Evolutionary conservation across 1,140 invertebrate genomes (phyloP), one percentile per base, ranked within the genome.

Genomic region (Magallana ariakensis): DNA sequence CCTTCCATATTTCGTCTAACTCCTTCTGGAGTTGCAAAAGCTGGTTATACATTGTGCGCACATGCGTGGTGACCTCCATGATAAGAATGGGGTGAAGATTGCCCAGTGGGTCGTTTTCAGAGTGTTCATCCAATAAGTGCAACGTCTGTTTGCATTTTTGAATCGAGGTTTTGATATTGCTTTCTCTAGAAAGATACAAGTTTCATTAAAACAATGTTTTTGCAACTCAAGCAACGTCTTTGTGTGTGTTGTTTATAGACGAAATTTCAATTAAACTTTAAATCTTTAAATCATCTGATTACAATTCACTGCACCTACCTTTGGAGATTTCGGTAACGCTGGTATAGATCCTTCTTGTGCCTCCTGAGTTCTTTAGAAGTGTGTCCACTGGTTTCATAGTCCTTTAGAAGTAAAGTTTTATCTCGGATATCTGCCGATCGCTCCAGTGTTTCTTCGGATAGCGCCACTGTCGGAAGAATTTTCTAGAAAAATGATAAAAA

Each of bases 361-460:
- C 58, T 85, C 66, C 89, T 85, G 10, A 92, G 86, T 54, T 90
- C 83, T 16, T 60, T 46, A 9, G 88, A 89, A 7, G 85, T 58
- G 4, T 87, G 85, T n/a, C 85, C 87, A 0, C 53, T 19, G 46
- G 84, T 87, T 15, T 92, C 92, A 80, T 92, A 92, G 22, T 92
- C 92, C n/a, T 90, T 85, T 26, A 92, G 83, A 19, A 92, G 87
- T 11, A 90, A 87, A 9, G 90, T 87, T 57, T 89, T 87, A 60
- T 92, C 92, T n/a, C 56, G 80, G 0, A 91, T 66, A 46, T 85
- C 87, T 7, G 89, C 85, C 0, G 91, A 80, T 55, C 84, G 84
- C 16, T 80, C 66, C 46, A 89, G 33, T 10, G 91, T 70, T 15
- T 87, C 87, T 10, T 89, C 83, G 19, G 85, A 85, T 19, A 82